These are phyloP conservation scores for Stigmatopora argus DNA, from an alignment of 2,113 vertebrate genomes.

Conservation along the genomic window DNA sequence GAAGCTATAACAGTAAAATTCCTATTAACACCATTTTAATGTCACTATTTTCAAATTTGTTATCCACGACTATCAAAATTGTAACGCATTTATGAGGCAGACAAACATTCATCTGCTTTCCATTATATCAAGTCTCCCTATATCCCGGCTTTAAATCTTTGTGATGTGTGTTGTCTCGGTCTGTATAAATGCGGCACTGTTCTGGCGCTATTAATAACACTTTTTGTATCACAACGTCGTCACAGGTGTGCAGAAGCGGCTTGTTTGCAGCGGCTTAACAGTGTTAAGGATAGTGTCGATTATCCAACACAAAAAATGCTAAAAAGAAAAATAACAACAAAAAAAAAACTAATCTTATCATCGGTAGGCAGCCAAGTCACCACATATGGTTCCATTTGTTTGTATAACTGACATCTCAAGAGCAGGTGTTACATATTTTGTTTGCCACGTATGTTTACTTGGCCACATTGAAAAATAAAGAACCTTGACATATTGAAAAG, in stretches of 20 bases:
- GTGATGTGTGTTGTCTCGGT: slow-evolving; percentile 48
- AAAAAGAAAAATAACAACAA: too few species aligned
- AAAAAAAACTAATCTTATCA: neutral
- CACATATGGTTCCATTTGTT: neutral
- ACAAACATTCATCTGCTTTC: slow-evolving; percentile 40
- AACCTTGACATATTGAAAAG: slow-evolving; percentile 1
- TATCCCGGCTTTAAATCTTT: slow-evolving; percentile 53
- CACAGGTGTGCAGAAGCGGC: slow-evolving; percentile 44
- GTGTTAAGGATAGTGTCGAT: too few species aligned
- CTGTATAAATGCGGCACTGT: slow-evolving; percentile 48
- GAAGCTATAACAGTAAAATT: neutral
- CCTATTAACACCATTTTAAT: neutral
- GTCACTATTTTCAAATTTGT: neutral
- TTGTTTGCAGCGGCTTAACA: slow-evolving; percentile 23
- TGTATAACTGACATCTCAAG: neutral
- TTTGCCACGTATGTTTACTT: slow-evolving; percentile 1
- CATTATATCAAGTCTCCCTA: slow-evolving; percentile 48
- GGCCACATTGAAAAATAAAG: neutral
- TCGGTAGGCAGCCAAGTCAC: neutral
- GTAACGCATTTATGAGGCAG: slow-evolving; percentile 11
- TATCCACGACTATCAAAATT: neutral
- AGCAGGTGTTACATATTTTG: neutral
- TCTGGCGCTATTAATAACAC: slow-evolving; percentile 58
- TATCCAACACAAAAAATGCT: neutral
- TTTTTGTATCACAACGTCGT: slow-evolving; percentile 29